Percentiles rank a stretch among this genome's conserved stretches.
phyloP scores from a whole-genome alignment of 1,140 invertebrate genomes.

The Bilobella aurantiaca region DNA sequence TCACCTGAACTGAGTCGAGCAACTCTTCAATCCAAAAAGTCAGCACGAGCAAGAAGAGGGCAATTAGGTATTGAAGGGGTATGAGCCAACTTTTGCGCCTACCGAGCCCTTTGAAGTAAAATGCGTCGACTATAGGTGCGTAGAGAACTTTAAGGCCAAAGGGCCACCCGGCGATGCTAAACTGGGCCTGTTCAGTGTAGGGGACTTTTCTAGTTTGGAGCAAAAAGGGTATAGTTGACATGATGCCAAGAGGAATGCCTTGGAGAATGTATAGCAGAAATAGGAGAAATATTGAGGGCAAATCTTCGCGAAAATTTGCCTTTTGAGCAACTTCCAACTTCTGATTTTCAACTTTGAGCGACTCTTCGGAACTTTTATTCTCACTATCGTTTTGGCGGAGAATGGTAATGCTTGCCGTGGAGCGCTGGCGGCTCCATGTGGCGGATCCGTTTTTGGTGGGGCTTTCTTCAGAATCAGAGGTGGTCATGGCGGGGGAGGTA shows the following conservation, averaged over 20 bases:
- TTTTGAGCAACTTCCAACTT: not conserved
- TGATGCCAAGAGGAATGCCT: constrained; percentile 89
- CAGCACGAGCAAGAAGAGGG: constrained; percentile 43
- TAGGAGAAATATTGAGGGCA: constrained; percentile 56
- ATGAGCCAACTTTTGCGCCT: constrained; percentile 53
- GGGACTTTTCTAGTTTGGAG: constrained; percentile 79
- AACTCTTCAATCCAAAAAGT: constrained; percentile 39
- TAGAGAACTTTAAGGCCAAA: constrained; percentile 52
- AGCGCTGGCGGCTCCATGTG: no score
- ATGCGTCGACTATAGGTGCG: constrained; percentile 52
- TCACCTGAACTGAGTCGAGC: constrained; percentile 41
- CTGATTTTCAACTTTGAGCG: no score
- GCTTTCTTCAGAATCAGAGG: not conserved
- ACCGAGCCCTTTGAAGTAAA: constrained; percentile 45
- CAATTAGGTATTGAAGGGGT: constrained; percentile 52
- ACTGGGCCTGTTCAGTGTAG: constrained; percentile 61
- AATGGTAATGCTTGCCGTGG: no score
- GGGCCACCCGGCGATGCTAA: constrained; percentile 44
- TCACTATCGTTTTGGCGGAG: not conserved
- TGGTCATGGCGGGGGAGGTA: not conserved
- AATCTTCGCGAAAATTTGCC: constrained; percentile 1
- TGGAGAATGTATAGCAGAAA: constrained; percentile 87
- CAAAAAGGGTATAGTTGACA: constrained; percentile 85
- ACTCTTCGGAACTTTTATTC: not conserved
- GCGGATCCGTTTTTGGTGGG: no score